These are phyloP conservation scores for Blastobasis adustella DNA, from an alignment of 2,888 invertebrate species.

Conservation along the genomic window DNA sequence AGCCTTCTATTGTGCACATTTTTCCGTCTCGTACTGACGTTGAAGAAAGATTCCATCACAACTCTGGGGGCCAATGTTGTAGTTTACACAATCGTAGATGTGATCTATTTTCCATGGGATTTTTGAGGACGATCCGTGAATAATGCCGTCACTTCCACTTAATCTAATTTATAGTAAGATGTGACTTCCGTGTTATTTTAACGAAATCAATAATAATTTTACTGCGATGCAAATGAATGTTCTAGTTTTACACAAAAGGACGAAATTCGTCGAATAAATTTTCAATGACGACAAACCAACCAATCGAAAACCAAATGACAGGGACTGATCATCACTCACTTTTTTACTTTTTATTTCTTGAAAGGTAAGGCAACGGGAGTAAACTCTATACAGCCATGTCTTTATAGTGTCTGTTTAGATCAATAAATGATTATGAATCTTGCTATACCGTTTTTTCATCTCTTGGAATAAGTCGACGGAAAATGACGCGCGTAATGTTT, in stretches of 20 bases:
- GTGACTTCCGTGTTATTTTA: not conserved
- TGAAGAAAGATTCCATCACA: constrained; percentile 65
- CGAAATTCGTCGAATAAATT: constrained; percentile 39
- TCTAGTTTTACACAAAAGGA: constrained; percentile 45
- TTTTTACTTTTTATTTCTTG: not conserved
- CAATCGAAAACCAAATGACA: constrained; percentile 33
- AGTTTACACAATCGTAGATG: constrained; percentile 24
- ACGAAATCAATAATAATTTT: constrained; percentile 24
- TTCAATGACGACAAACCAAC: constrained; percentile 29
- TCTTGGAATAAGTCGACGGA: too few species aligned
- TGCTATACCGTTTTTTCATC: too few species aligned
- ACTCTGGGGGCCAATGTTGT: constrained; percentile 43
- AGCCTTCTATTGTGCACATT: constrained; percentile 56
- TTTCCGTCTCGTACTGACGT: constrained; percentile 50
- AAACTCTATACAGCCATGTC: too few species aligned
- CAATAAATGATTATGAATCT: too few species aligned
- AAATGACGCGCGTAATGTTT: too few species aligned
- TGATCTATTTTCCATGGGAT: constrained; percentile 28
- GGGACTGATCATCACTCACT: constrained; percentile 16
- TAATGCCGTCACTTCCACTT: constrained; percentile 11
- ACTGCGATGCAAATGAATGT: constrained; percentile 24
- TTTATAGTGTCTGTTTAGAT: too few species aligned
- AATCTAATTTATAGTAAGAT: not conserved
- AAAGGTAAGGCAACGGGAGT: not conserved
- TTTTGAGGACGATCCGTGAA: constrained; percentile 20